These are phyloP conservation scores for Pelodytes ibericus DNA, from an alignment of 2,797 vertebrate genomes.

Conservation along the genomic window DNA sequence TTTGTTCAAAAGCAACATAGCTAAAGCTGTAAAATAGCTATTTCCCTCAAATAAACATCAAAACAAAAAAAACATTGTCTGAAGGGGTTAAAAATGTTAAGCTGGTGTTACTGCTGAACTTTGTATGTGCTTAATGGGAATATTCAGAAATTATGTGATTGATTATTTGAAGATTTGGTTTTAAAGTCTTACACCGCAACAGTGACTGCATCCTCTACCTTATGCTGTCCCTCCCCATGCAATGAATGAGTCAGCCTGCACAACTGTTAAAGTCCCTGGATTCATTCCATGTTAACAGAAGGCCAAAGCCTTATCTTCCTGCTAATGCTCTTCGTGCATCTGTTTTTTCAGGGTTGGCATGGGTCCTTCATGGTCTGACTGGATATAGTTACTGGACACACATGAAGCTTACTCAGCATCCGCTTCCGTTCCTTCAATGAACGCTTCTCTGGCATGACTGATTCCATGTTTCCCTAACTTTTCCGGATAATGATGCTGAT, in stretches of 20 bases:
- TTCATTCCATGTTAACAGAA: conserved; percentile 52
- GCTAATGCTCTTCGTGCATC: conserved; percentile 41
- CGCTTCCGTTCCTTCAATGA: conserved; percentile 32
- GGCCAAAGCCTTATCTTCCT: conserved; percentile 30
- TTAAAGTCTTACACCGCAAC: too few species aligned
- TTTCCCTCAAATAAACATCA: too few species aligned
- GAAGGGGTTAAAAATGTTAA: too few species aligned
- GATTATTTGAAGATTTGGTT: too few species aligned
- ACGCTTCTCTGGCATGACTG: conserved; percentile 31
- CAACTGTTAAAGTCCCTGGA: conserved; percentile 46
- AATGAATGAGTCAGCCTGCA: conserved; percentile 42
- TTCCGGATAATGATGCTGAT: conserved; percentile 38
- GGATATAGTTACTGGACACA: conserved; percentile 25
- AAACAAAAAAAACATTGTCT: too few species aligned
- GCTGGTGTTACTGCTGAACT: too few species aligned
- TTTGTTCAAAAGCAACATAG: too few species aligned
- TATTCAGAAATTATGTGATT: not conserved
- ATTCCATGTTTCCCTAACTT: conserved; percentile 39
- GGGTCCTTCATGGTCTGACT: conserved; percentile 25
- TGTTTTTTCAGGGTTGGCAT: conserved; percentile 52
- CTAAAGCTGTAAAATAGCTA: too few species aligned
- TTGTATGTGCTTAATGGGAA: not conserved
- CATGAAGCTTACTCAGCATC: conserved; percentile 28
- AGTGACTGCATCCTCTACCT: conserved; percentile 31
- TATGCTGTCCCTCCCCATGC: conserved; percentile 30